Conservation (phyloP, 2,113 vertebrate genomes). For the Oryzias curvinotus region DNA sequence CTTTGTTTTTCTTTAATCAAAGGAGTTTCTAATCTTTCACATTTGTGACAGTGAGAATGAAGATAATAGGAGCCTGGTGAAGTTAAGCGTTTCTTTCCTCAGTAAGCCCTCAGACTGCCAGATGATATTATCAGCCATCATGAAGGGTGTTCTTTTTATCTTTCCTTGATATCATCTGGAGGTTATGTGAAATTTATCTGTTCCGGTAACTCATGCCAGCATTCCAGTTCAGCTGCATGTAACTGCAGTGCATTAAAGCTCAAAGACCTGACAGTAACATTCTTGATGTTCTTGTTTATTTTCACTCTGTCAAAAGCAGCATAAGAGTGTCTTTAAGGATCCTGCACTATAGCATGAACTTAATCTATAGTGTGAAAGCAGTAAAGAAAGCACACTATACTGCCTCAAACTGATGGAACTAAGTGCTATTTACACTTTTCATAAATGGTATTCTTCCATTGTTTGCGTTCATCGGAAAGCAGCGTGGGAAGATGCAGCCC, state of each 20-base stretch:
- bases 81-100: no score
- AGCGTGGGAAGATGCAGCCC: constrained; percentile 13
- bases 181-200: neutral
- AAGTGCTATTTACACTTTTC: constrained; percentile 37
- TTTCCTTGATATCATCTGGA: no score
- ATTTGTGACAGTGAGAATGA: no score
- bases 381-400: constrained; percentile 12
- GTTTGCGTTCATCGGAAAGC: constrained; percentile 11
- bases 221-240: no score
- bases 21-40: no score
- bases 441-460: constrained; percentile 35
- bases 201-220: no score
- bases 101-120: no score
- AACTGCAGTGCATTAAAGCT: no score
- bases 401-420: constrained; percentile 1
- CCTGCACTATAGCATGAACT: neutral
- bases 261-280: neutral
- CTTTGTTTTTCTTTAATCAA: no score
- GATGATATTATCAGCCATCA: no score
- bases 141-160: no score
- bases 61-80: no score
- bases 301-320: neutral
- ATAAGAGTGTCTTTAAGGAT: neutral
- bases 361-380: constrained; percentile 4
- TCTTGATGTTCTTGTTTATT: neutral